phyloP scores from a whole-genome alignment of 1,140 invertebrate genomes.

The Drosophila chauvacae region DNA sequence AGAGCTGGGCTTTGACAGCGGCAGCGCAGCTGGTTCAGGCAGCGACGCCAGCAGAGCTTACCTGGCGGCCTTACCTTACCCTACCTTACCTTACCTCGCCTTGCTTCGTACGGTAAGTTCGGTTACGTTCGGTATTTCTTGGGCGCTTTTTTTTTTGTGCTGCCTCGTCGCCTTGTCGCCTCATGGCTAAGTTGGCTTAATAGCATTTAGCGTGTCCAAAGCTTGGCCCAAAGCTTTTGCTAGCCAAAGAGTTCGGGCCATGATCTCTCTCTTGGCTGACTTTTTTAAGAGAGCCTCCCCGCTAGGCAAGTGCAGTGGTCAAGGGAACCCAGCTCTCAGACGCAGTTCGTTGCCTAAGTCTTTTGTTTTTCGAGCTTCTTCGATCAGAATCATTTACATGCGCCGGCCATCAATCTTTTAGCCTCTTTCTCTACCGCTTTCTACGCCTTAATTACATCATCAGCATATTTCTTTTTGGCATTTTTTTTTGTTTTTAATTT shows the following conservation, averaged over 20 bases:
- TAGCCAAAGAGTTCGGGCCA: constrained; percentile 4
- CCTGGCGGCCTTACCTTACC: constrained; percentile 62
- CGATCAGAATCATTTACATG: constrained; percentile 53
- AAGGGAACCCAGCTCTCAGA: neutral
- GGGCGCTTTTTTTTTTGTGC: constrained; percentile 42
- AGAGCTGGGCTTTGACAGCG: constrained; percentile 44
- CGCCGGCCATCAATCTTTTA: constrained; percentile 55
- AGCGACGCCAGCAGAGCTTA: constrained; percentile 28
- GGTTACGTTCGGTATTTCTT: constrained; percentile 72
- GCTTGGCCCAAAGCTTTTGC: constrained; percentile 51
- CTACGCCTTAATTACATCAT: constrained; percentile 78
- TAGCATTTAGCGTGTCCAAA: constrained; percentile 69
- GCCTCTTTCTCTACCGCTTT: constrained; percentile 48
- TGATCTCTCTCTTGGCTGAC: neutral
- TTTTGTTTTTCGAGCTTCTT: constrained; percentile 53
- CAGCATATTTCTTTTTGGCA: constrained; percentile 39
- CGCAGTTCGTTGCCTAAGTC: constrained; percentile 75
- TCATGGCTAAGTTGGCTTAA: constrained; percentile 76
- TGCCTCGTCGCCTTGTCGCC: constrained; percentile 49
- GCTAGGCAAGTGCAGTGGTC: constrained; percentile 12
- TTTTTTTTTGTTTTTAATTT: constrained; percentile 7
- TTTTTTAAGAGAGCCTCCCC: constrained; percentile 5
- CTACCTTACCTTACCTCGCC: constrained; percentile 11
- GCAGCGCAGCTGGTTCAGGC: neutral
- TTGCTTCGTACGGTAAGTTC: constrained; percentile 56